These are phyloP conservation scores for Lota lota DNA, from an alignment of 2,113 vertebrate species.

Conservation along the genomic window DNA sequence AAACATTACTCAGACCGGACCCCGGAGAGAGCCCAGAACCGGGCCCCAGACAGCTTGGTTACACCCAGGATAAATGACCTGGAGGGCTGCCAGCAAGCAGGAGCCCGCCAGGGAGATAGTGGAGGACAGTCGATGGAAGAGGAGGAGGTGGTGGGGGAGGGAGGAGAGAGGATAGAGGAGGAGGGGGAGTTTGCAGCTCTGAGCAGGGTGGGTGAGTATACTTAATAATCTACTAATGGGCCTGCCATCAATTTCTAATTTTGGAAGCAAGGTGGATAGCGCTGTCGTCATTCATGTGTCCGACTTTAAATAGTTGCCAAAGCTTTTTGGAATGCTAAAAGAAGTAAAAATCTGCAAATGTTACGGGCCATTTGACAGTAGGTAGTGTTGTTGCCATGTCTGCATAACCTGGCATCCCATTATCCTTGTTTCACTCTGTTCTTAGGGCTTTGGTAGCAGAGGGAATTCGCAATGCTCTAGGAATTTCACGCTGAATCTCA, in stretches of 20 bases:
- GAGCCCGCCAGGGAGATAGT: slow-evolving; percentile 32
- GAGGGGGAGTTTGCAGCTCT: slow-evolving; percentile 22
- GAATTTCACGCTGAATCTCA: not conserved
- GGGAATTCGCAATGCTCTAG: not conserved
- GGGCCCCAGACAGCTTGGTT: slow-evolving; percentile 59
- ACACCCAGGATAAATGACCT: slow-evolving; percentile 60
- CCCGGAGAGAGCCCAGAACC: slow-evolving; percentile 12
- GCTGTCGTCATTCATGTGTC: slow-evolving; percentile 37
- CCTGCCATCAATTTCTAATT: slow-evolving; percentile 61
- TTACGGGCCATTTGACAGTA: not conserved
- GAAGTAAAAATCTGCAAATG: not conserved
- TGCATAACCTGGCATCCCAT: too few relatives aligned
- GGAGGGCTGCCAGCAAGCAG: slow-evolving; percentile 53
- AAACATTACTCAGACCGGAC: slow-evolving; percentile 47
- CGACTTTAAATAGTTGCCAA: slow-evolving; percentile 23
- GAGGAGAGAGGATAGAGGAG: slow-evolving; percentile 21
- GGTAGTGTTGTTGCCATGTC: too few relatives aligned
- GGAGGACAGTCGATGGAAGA: slow-evolving; percentile 27
- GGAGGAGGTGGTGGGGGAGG: slow-evolving; percentile 13
- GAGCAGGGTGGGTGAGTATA: slow-evolving; percentile 36
- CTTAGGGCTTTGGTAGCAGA: not conserved
- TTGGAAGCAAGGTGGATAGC: slow-evolving; percentile 46
- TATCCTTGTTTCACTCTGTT: slow-evolving; percentile 6
- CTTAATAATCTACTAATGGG: slow-evolving; percentile 67
- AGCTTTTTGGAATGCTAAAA: not conserved